phyloP scores from a whole-genome alignment of 2,888 invertebrate genomes.

The Orchesellides sinensis region DNA sequence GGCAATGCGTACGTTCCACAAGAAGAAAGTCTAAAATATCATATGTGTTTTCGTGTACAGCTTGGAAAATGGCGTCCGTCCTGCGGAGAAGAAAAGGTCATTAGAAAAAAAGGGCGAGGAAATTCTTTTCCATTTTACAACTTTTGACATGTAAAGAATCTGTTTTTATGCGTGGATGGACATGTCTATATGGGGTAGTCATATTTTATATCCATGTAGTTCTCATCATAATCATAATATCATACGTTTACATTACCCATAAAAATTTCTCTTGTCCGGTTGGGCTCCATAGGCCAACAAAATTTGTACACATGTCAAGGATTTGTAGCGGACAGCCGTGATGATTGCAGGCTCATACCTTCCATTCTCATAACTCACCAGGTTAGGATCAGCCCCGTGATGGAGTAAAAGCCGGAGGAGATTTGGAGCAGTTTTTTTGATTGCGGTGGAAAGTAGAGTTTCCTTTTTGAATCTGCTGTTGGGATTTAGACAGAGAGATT shows the following conservation, averaged over 20 bases:
- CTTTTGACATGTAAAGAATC: constrained; percentile 3
- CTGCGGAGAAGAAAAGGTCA: constrained; percentile 52
- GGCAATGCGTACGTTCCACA: constrained; percentile 5
- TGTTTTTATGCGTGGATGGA: not conserved
- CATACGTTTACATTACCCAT: constrained; percentile 64
- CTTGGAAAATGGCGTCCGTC: constrained; percentile 72
- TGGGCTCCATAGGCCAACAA: constrained; percentile 68
- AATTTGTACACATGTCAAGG: constrained; percentile 62
- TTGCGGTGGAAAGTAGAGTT: constrained; percentile 68
- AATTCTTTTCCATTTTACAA: not conserved
- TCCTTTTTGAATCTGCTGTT: constrained; percentile 69
- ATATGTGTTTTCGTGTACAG: constrained; percentile 70
- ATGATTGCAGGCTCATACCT: constrained; percentile 72
- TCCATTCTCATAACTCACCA: constrained; percentile 71
- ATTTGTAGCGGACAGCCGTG: constrained; percentile 69
- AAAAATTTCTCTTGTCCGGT: constrained; percentile 66
- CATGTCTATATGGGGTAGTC: not conserved
- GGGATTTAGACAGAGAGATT: constrained; percentile 47
- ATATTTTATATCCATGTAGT: no score
- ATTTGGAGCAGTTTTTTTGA: constrained; percentile 51
- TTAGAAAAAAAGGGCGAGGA: constrained; percentile 13
- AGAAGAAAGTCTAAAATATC: constrained; percentile 71
- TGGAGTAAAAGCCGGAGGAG: constrained; percentile 67
- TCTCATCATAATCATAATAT: not conserved
- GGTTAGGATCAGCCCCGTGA: constrained; percentile 69